phyloP scores from a whole-genome alignment of 2,888 invertebrate species.

The Pachymerium ferrugineum region DNA sequence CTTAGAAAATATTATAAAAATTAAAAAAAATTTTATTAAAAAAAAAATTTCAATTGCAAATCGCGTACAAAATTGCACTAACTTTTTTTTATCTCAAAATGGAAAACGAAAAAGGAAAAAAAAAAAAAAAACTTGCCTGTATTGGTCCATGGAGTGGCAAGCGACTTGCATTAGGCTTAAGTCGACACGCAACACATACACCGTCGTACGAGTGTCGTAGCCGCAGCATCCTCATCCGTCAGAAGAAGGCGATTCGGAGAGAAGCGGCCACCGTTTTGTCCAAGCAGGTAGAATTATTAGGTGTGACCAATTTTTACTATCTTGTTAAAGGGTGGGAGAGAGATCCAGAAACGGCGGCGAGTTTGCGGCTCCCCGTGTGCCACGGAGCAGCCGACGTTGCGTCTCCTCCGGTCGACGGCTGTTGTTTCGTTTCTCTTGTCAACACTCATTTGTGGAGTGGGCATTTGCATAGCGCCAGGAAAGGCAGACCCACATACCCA shows the following conservation, averaged over 20 bases:
- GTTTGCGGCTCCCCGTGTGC: background rate
- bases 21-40: background rate
- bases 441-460: background rate
- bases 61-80: no score
- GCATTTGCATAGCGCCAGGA: background rate
- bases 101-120: background rate
- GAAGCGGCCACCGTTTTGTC: background rate
- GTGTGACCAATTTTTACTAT: no score
- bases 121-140: background rate
- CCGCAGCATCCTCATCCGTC: background rate
- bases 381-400: background rate
- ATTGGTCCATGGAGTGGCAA: background rate
- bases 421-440: slow-evolving; percentile 8
- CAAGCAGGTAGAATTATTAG: no score
- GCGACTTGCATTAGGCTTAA: slow-evolving; percentile 13
- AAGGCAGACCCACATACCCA: background rate
- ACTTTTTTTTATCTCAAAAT: no score
- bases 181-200: background rate
- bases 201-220: no score
- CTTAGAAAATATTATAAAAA: background rate
- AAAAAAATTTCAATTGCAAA: no score
- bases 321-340: no score
- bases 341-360: no score
- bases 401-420: background rate
- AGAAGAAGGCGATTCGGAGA: background rate